Conservation (phyloP, 1,140 invertebrate genomes). For the Acarapis woodi region DNA sequence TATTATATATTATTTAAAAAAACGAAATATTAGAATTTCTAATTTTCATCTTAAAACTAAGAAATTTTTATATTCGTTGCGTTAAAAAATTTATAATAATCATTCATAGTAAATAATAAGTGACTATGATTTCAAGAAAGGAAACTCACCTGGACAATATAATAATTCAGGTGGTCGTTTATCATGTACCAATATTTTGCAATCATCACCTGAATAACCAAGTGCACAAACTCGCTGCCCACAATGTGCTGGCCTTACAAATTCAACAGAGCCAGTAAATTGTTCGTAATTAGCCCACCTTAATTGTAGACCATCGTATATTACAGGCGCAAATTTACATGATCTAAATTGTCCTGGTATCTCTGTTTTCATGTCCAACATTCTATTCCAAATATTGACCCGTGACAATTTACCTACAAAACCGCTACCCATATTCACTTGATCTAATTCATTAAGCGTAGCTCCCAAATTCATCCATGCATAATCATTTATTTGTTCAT, state of each 20-base stretch:
- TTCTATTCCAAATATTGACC: slow-evolving; percentile 71
- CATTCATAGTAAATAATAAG: no score
- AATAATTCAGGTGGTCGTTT: slow-evolving; percentile 55
- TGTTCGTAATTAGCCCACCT: slow-evolving; percentile 81
- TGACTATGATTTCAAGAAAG: slow-evolving; percentile 27
- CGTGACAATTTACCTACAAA: slow-evolving; percentile 85
- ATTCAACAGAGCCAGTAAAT: slow-evolving; percentile 54
- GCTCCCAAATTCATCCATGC: slow-evolving; percentile 74
- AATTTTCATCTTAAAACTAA: no score
- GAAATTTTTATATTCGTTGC: no score
- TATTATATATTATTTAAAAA: no score
- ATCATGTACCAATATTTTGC: slow-evolving; percentile 49
- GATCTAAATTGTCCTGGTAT: slow-evolving; percentile 30
- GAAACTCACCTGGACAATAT: slow-evolving; percentile 68
- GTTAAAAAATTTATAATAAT: no score
- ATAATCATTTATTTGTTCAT: slow-evolving; percentile 22
- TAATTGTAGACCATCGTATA: slow-evolving; percentile 50
- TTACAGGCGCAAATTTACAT: slow-evolving; percentile 62
- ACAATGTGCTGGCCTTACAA: slow-evolving; percentile 62
- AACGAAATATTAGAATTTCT: no score
- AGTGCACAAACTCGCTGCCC: slow-evolving; percentile 55
- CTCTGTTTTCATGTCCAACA: slow-evolving; percentile 63
- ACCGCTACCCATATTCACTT: slow-evolving; percentile 45
- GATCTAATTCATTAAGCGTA: slow-evolving; percentile 32
- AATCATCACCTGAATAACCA: slow-evolving; percentile 50